A percentile compares a stretch with the other conserved stretches of the same genome.
phyloP scores from a whole-genome alignment of 2,888 invertebrate species.

The Tyria jacobaeae region DNA sequence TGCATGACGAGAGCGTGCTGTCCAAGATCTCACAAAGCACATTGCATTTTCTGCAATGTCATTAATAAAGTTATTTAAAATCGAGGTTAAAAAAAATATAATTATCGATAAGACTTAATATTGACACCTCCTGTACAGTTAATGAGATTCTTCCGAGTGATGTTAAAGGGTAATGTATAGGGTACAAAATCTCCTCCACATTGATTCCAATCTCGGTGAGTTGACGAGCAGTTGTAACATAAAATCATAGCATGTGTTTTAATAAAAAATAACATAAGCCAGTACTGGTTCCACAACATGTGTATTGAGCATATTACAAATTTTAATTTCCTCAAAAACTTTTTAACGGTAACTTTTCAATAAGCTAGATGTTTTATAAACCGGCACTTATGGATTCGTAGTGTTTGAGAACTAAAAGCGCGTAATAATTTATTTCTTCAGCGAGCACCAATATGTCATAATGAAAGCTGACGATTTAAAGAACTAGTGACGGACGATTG shows the following conservation, averaged over 20 bases:
- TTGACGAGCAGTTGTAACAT: constrained; percentile 77
- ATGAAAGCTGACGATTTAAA: background rate
- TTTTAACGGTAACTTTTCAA: constrained; percentile 3
- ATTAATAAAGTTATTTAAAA: background rate
- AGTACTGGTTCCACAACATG: constrained; percentile 51
- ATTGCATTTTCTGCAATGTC: constrained; percentile 67
- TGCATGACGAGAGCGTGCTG: constrained; percentile 67
- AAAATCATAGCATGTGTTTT: constrained; percentile 48
- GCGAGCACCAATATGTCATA: background rate
- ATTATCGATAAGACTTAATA: background rate
- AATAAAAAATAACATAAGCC: constrained; percentile 38
- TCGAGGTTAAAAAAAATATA: background rate
- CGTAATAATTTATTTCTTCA: background rate
- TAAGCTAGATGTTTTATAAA: background rate
- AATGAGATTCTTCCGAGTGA: constrained; percentile 57
- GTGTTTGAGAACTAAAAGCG: background rate
- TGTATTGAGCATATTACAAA: constrained; percentile 22
- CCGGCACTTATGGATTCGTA: background rate
- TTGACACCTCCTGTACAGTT: constrained; percentile 73
- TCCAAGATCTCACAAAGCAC: constrained; percentile 81
- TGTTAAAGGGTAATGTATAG: constrained; percentile 58
- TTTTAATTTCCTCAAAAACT: constrained; percentile 22
- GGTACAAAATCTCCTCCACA: constrained; percentile 70
- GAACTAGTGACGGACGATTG: background rate
- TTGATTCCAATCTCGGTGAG: constrained; percentile 56